Conservation (phyloP, 2,113 vertebrate genomes). For the Eulemur rufifrons region DNA sequence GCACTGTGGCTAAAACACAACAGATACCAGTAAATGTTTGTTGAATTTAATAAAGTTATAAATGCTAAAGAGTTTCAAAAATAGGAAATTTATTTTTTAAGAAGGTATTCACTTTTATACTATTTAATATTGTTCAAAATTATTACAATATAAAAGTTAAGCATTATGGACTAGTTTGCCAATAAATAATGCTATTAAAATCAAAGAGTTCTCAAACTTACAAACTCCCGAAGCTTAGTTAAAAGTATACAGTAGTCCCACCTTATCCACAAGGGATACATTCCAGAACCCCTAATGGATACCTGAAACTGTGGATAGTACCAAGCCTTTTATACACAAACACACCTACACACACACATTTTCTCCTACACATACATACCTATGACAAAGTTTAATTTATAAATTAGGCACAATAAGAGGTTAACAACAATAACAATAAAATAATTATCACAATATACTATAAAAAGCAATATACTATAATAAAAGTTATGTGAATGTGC, state of each 20-base stretch:
- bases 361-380: neutral
- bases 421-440: neutral
- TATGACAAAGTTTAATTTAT: neutral
- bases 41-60: neutral
- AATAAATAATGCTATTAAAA: neutral
- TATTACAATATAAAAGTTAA: neutral
- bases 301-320: neutral
- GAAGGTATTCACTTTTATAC: neutral
- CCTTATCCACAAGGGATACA: neutral
- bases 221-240: neutral
- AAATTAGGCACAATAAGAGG: neutral
- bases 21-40: neutral
- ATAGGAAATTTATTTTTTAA: neutral
- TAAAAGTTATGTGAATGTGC: neutral
- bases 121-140: slow-evolving; percentile 1
- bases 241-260: neutral
- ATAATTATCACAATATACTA: neutral
- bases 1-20: neutral
- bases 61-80: neutral
- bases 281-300: neutral
- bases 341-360: too few species aligned
- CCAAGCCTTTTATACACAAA: too few species aligned
- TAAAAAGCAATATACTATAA: neutral
- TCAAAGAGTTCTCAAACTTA: neutral
- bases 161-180: neutral